Conservation (phyloP, 2,113 vertebrate species). For the Triplophysa tibetana region DNA sequence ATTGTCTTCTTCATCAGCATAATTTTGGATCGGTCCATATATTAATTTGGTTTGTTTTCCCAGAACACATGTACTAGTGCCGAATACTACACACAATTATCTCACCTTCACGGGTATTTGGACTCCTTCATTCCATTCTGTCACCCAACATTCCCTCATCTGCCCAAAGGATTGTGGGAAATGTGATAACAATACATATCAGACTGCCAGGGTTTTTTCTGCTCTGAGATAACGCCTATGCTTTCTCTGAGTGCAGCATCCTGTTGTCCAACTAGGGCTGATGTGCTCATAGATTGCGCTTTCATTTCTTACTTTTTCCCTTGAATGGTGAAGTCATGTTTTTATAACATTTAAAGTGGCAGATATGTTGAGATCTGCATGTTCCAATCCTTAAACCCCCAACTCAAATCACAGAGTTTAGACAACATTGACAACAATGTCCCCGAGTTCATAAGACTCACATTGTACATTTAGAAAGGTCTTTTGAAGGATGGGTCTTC, state of each 20-base stretch:
- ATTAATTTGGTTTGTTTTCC: slow-evolving; percentile 58
- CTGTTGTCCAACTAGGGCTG: slow-evolving; percentile 26
- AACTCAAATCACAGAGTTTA: too few species aligned
- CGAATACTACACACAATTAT: slow-evolving; percentile 59
- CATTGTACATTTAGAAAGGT: too few species aligned
- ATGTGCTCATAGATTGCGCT: neutral
- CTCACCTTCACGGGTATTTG: slow-evolving; percentile 60
- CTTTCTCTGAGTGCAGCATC: slow-evolving; percentile 37
- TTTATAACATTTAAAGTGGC: neutral
- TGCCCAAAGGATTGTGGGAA: slow-evolving; percentile 37
- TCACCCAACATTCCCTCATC: slow-evolving; percentile 49
- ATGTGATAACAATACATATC: slow-evolving; percentile 40
- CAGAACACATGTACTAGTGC: slow-evolving; percentile 50
- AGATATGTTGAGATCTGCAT: slow-evolving; percentile 7
- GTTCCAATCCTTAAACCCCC: neutral
- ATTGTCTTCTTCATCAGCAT: neutral
- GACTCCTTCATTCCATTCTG: slow-evolving; percentile 35
- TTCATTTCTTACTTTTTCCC: slow-evolving; percentile 1
- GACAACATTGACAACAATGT: too few species aligned
- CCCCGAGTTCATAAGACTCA: too few species aligned
- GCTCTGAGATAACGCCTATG: slow-evolving; percentile 8
- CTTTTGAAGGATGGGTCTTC: too few species aligned
- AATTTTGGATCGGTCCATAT: slow-evolving; percentile 36
- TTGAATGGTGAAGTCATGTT: neutral
- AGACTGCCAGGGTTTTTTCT: slow-evolving; percentile 10